Evolutionary conservation across 2,888 invertebrate species (phyloP), one percentile per base, ranked within the genome.

Genomic region (Malthinus flaveolus): DNA sequence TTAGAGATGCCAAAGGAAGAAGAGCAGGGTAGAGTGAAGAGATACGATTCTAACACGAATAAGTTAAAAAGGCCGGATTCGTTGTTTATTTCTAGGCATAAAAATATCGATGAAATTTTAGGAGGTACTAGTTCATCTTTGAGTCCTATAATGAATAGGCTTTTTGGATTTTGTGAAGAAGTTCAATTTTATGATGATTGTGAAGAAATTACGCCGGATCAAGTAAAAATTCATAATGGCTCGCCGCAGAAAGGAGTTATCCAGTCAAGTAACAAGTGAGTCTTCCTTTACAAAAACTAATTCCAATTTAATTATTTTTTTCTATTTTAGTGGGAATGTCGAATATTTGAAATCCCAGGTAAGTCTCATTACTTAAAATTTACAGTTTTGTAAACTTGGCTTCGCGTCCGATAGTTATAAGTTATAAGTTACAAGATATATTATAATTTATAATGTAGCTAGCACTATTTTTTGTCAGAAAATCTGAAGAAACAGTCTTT

Each of bases 81-180:
- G 53, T 78, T 86, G 52, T 96, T 93, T 75, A 92, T 94, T 66
- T 93, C 94, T 8, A 85, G 87, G 55, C 91, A 91, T 76, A 89
- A 88, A 37, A 91, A 94, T 77, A 94, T 95, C 67, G 95, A 95
- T 74, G 95, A 96, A 73, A 85, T 96, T 73, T 82, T 96, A 60
- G 95, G 93, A 45, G 81, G 81, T 50, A 76, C 80, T 39, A 79
- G 80, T 56, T 80, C 81, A 15, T 75, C 87, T 61, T 83, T 87
- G 68, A 87, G 87, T 74, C 87, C 88, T 8, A 82, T 87, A 61
- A 85, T 86, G 81, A 83, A 84, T 69, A 81, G 83, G 32, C 80
- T 83, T 64, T 76, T 84, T 62, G 70, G 68, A 47, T 77, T 75
- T 61, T 68, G 69, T 31, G 71, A 68, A 7, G 56, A 61, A 11